Evolutionary conservation across 1,140 invertebrate species (phyloP).

Genomic region (Charaxes varanes): DNA sequence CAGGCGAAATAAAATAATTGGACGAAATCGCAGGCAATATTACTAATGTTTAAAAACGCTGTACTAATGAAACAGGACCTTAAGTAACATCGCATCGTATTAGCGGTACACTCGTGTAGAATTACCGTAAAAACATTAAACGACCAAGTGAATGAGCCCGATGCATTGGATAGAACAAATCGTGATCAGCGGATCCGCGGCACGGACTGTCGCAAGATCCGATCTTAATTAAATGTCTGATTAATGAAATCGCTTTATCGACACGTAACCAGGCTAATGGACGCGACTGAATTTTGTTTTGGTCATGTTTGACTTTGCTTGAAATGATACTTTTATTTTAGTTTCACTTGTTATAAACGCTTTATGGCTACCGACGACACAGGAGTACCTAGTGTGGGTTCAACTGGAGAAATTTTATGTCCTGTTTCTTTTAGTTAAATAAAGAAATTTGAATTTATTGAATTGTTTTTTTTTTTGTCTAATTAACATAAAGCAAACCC

Average conservation of each 20-base stretch:
- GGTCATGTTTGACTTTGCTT: slow-evolving; percentile 6
- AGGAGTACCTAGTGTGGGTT: too few species aligned
- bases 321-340: too few species aligned
- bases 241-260: slow-evolving; percentile 45
- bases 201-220: slow-evolving; percentile 36
- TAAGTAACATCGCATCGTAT: slow-evolving; percentile 24
- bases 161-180: slow-evolving; percentile 44
- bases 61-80: slow-evolving; percentile 17
- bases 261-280: slow-evolving; percentile 49
- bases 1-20: too few species aligned
- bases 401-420: too few species aligned
- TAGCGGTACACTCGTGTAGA: slow-evolving; percentile 29
- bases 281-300: slow-evolving; percentile 29
- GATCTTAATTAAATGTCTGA: slow-evolving; percentile 53
- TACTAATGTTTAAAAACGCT: not conserved
- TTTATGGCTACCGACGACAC: too few species aligned
- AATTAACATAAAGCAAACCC: too few species aligned
- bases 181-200: slow-evolving; percentile 40
- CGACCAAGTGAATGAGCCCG: slow-evolving; percentile 33
- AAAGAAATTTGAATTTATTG: too few species aligned
- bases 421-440: too few species aligned
- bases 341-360: too few species aligned
- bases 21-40: too few species aligned
- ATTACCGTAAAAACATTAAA: slow-evolving; percentile 42
- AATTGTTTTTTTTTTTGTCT: too few species aligned